Percentiles rank a stretch among this genome's conserved stretches.
Conservation (phyloP, 2,113 vertebrate genomes). For the Phaethornis superciliosus region DNA sequence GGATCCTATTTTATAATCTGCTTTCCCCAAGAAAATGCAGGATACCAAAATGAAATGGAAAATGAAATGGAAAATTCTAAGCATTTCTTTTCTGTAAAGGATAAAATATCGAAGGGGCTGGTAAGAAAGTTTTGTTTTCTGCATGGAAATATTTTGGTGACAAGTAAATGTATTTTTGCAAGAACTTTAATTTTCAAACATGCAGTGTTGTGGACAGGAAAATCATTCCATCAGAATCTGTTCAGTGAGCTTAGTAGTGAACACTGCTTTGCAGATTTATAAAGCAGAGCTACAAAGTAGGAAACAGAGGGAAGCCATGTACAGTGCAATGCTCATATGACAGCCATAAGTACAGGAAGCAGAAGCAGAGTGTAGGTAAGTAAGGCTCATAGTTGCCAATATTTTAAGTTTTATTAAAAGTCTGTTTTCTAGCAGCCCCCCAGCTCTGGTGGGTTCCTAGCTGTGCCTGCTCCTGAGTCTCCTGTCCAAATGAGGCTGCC, state of each 20-base stretch:
- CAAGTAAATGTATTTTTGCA: not conserved
- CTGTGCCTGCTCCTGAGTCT: not conserved
- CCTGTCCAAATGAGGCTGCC: not conserved
- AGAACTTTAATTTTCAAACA: not conserved
- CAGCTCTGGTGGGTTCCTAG: not conserved
- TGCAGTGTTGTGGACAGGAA: not conserved
- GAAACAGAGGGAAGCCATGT: not conserved
- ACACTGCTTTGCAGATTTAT: not conserved
- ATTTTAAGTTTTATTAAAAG: conserved; percentile 5
- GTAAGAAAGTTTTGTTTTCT: not conserved
- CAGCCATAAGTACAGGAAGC: not conserved
- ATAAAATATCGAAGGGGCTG: not conserved
- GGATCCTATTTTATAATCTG: not conserved
- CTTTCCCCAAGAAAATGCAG: conserved; percentile 7
- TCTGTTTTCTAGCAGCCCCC: conserved; percentile 23
- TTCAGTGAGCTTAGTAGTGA: not conserved
- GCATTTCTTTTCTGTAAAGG: not conserved
- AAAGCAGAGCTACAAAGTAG: not conserved
- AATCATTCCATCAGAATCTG: not conserved
- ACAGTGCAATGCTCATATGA: conserved; percentile 2
- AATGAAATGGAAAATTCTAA: not conserved
- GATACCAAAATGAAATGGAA: not conserved
- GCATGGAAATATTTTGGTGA: not conserved
- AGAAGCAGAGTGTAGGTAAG: not conserved
- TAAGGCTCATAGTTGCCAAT: not conserved